Evolutionary conservation across 2,113 vertebrate species (phyloP).

Genomic region (Orthonyx spaldingii): DNA sequence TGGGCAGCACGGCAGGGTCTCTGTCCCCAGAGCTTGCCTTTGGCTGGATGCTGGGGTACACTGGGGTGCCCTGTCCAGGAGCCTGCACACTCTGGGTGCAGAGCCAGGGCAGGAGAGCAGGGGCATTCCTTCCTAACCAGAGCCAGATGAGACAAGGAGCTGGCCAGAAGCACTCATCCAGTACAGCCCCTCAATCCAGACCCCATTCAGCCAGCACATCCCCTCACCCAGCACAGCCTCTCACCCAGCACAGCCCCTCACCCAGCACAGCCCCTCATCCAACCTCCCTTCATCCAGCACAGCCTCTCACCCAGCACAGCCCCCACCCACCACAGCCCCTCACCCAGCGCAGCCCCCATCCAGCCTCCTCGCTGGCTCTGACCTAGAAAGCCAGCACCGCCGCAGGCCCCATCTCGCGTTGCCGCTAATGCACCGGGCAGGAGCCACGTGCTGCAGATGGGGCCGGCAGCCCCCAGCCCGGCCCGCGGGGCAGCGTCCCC

Average conservation of each 20-base stretch:
- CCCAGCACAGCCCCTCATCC: background rate
- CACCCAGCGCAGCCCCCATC: background rate
- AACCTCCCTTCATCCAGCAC: background rate
- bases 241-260: background rate
- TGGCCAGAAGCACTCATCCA: background rate
- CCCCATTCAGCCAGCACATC: background rate
- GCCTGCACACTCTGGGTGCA: background rate
- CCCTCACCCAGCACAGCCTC: background rate
- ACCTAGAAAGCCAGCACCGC: conserved; percentile 21
- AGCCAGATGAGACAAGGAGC: background rate
- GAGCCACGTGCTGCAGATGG: conserved; percentile 11
- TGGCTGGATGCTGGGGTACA: background rate
- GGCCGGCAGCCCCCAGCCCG: background rate
- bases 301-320: background rate
- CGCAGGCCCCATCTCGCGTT: conserved; percentile 3
- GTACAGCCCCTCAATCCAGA: background rate
- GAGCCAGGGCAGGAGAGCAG: background rate
- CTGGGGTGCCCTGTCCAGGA: background rate
- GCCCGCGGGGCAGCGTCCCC: background rate
- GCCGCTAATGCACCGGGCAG: conserved; percentile 38
- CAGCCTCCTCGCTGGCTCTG: background rate
- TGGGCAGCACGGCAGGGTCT: background rate
- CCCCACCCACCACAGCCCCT: too few species aligned
- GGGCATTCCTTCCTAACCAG: background rate
- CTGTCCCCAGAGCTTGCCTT: background rate